phyloP scores from a whole-genome alignment of 2,113 vertebrate species.

The Furnarius figulus region DNA sequence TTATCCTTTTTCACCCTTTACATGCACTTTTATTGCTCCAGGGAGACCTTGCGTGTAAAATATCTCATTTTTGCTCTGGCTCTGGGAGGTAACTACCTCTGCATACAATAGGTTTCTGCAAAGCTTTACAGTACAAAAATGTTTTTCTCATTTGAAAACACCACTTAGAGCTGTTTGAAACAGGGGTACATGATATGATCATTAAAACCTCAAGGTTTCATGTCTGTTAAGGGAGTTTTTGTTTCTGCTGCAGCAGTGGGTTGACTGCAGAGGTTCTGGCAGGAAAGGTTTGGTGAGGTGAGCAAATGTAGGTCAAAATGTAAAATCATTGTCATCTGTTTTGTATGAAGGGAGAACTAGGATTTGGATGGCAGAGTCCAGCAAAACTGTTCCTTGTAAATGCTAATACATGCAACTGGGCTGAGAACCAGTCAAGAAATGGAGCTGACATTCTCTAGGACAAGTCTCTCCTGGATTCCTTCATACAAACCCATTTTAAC shows the following conservation, averaged over 20 bases:
- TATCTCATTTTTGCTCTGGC: not conserved
- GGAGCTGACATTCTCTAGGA: not conserved
- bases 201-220: not conserved
- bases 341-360: not conserved
- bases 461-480: not conserved
- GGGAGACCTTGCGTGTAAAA: not conserved
- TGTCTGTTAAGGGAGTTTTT: not conserved
- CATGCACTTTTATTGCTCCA: not conserved
- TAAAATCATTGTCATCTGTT: not conserved
- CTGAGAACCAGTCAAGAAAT: not conserved
- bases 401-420: accelerated
- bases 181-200: not conserved
- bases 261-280: not conserved
- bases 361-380: not conserved
- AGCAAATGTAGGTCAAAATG: not conserved
- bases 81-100: not conserved
- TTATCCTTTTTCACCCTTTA: not conserved
- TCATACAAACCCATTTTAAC: not conserved
- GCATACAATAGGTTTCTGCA: not conserved
- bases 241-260: not conserved
- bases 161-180: not conserved
- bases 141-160: not conserved
- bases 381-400: not conserved
- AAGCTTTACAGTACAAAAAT: not conserved
- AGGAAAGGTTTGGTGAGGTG: not conserved